Evolutionary conservation across 2,888 invertebrate species (phyloP), one percentile per base, ranked within the genome.

Genomic region (Lasioglossum calceatum): DNA sequence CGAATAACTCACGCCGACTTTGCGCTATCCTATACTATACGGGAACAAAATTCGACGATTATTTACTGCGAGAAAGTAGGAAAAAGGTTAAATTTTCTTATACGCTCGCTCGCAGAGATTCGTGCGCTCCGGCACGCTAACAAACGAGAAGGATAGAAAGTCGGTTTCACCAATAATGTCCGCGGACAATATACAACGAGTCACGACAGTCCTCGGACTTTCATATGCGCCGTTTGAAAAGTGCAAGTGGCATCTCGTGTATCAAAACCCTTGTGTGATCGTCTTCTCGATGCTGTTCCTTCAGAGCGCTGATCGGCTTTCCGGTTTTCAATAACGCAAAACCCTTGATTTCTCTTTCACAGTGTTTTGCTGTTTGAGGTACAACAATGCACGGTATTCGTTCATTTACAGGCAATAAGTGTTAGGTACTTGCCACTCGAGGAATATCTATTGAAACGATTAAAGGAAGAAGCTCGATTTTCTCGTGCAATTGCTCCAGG

Each of bases 121-220:
- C 67, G 23, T 36, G 19, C 67, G 36, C 36, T 19, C 36, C 23
- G 67, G 23, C 39, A 23, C 70, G 39, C 70, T 70, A 70, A 23
- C 70, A 12, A 70, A 64, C 64, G 64, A 64, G 64, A 64, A 64
- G 19, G 64, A 64, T 64, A 64, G 64, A 64, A 64, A 64, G 64
- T 64, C 64, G 64, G 32, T 64, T 64, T 64, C 64, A 64, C 64
- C 64, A 8, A 64, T 64, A 64, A 32, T 36, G 16, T 64, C 32
- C 32, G 64, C 64, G 64, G 32, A 64, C 58, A n/a, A 39, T 70
- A 79, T 84, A 64, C 64, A 64, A 64, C 64, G 64, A 64, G 64
- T 64, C 64, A 64, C 64, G 64, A 64, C 32, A 36, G 2, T 32
- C 3, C 7, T 4, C 64, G 32, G 16, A 64, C 64, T 64, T 64